Percentiles rank a stretch among this genome's conserved stretches.
phyloP scores from a whole-genome alignment of 2,797 vertebrate genomes.

The Channa striata region DNA sequence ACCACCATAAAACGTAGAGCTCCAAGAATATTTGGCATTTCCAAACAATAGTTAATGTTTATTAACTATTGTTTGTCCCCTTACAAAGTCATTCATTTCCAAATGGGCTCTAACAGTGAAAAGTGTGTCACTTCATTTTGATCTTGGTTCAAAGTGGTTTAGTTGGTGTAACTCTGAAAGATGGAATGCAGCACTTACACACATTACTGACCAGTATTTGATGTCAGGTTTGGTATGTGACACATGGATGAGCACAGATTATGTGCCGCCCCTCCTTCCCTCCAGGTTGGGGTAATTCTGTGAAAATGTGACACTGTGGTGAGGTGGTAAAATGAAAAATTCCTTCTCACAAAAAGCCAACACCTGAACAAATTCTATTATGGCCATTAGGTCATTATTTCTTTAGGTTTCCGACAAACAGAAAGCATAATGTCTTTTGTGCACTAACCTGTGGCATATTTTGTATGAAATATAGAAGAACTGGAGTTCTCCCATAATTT shows the following conservation, averaged over 20 bases:
- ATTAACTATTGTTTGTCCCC: too few relatives aligned
- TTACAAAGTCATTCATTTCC: too few relatives aligned
- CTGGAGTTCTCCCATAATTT: neutral
- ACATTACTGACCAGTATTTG: constrained; percentile 42
- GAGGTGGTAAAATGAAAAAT: neutral
- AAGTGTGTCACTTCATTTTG: neutral
- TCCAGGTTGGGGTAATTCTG: constrained; percentile 1
- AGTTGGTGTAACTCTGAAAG: neutral
- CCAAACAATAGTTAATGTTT: neutral
- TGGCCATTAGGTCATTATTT: neutral
- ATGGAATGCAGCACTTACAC: constrained; percentile 23
- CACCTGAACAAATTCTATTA: neutral
- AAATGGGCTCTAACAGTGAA: neutral
- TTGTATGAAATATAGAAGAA: neutral
- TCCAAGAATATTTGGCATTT: neutral
- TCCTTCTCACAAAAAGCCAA: neutral
- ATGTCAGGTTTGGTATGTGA: constrained; percentile 60
- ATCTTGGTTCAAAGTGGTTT: constrained; percentile 7
- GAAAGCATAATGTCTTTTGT: neutral
- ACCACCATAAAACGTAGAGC: neutral
- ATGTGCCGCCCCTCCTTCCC: constrained; percentile 5
- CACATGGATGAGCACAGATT: constrained; percentile 62
- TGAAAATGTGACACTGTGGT: constrained; percentile 14
- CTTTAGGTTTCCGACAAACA: neutral
- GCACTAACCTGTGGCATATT: neutral